Evolutionary conservation across 1,140 invertebrate genomes (phyloP).

Genomic region (Drosophila repletoides): DNA sequence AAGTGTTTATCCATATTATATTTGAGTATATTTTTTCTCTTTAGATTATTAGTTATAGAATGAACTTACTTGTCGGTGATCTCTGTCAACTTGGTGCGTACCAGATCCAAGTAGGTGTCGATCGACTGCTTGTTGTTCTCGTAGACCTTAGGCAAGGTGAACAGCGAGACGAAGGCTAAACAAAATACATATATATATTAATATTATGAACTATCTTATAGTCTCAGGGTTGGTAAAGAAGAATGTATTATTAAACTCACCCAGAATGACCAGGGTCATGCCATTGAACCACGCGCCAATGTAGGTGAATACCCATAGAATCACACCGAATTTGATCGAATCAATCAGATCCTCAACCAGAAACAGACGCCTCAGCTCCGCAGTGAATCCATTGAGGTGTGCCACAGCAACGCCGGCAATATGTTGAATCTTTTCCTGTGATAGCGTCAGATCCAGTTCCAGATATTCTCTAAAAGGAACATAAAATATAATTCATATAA

Average conservation of each 20-base stretch:
- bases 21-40: too few species aligned
- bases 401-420: conserved; percentile 91
- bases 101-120: conserved; percentile 95
- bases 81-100: conserved; percentile 93
- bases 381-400: conserved; percentile 91
- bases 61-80: conserved; percentile 92
- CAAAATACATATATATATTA: conserved; percentile 53
- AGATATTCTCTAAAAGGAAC: conserved; percentile 89
- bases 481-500: not conserved
- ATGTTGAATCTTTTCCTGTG: conserved; percentile 94
- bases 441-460: conserved; percentile 92
- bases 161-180: conserved; percentile 95
- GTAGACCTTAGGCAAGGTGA: conserved; percentile 98
- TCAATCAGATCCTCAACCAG: conserved; percentile 98
- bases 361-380: conserved; percentile 95
- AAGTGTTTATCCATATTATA: too few species aligned
- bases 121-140: conserved; percentile 99
- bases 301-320: conserved; percentile 97
- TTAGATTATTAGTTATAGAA: too few species aligned
- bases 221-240: too few species aligned
- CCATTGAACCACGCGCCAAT: conserved; percentile 99
- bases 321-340: conserved; percentile 95
- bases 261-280: conserved; percentile 96
- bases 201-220: not conserved
- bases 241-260: too few species aligned